Base-by-base conservation (phyloP, 2,888 invertebrate genomes). In the Chrysolina oricalcia region DNA sequence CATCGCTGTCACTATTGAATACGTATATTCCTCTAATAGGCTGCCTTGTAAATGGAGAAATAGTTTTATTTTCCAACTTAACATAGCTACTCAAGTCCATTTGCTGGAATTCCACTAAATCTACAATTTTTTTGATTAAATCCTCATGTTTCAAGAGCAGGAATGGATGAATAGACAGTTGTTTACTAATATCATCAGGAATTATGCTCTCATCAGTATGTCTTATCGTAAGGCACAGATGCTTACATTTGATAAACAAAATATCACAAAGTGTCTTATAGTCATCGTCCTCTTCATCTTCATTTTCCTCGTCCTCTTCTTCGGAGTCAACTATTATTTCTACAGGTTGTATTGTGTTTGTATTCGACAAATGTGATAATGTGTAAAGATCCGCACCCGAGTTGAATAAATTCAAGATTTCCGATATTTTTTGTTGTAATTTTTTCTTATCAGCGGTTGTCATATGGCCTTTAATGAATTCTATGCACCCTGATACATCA, bases 361-460 rank as follows among this genome's bases (percentile, higher is more conserved):
- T 46, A 11, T 68, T 68, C 11, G 68, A 68, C 15, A 68, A 68
- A 17, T 68, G 68, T 11, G 68, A 68, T 17, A 68, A 53, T 10
- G 19, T 53, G 53, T 68, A 68, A 15, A 35, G 40, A 53, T 68
- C 53, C 1, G 35, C 4, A 6, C 40, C 50, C 1, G 5, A 8
- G 13, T 53, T 13, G 68, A 68, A 68, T 11, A 68, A 21, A 50
- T 53, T 53, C 40, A 68, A 53, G 5, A 68, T 35, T 4, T 48
- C 53, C 17, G 19, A 35, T 8, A 68, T 19, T 19, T 53, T 21
- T 40, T 53, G 50, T 68, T 68, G 68, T 1, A 68, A 53, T 6
- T 19, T 40, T 59, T 27, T 15, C 19, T 68, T 68, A 11, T 56
- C 53, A 2, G 1, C 15, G 1, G 21, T 53, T 15, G 23, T 19